Percentiles rank a stretch among this genome's conserved stretches.
phyloP scores from a whole-genome alignment of 2,113 vertebrate species.

The Microtus richardsoni region DNA sequence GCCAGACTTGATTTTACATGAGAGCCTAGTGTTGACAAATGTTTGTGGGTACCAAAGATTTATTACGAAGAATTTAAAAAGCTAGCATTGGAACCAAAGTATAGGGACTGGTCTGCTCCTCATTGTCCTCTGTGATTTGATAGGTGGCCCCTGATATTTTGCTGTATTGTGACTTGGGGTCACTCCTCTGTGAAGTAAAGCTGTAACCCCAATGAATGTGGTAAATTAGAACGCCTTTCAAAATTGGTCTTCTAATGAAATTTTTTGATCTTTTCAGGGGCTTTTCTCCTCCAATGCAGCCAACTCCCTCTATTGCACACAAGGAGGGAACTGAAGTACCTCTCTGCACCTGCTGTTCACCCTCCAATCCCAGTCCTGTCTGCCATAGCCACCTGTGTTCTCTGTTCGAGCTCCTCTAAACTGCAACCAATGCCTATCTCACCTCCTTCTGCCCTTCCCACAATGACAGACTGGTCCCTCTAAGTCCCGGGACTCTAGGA shows the following conservation, averaged over 20 bases:
- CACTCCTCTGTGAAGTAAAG: not conserved
- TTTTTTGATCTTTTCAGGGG: not conserved
- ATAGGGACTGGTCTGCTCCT: not conserved
- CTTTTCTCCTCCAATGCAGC: not conserved
- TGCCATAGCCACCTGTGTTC: not conserved
- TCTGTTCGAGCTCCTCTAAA: not conserved
- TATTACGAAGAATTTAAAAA: not conserved
- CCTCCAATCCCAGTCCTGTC: not conserved
- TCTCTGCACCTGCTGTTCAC: not conserved
- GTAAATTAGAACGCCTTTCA: not conserved
- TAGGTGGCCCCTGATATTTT: not conserved
- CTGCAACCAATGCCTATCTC: fast-evolving
- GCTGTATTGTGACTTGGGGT: not conserved
- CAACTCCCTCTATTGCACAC: not conserved
- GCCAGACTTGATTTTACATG: not conserved
- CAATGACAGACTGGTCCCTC: not conserved
- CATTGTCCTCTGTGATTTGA: not conserved
- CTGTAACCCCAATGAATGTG: not conserved
- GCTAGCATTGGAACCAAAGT: not conserved
- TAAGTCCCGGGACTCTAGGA: not conserved
- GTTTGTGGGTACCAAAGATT: not conserved
- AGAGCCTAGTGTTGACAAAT: not conserved
- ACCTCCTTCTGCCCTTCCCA: not conserved
- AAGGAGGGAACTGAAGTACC: not conserved
- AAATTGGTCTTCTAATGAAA: not conserved